Percentiles rank a stretch among this genome's conserved stretches.
phyloP scores from a whole-genome alignment of 2,797 vertebrate species.

The Podargus strigoides region DNA sequence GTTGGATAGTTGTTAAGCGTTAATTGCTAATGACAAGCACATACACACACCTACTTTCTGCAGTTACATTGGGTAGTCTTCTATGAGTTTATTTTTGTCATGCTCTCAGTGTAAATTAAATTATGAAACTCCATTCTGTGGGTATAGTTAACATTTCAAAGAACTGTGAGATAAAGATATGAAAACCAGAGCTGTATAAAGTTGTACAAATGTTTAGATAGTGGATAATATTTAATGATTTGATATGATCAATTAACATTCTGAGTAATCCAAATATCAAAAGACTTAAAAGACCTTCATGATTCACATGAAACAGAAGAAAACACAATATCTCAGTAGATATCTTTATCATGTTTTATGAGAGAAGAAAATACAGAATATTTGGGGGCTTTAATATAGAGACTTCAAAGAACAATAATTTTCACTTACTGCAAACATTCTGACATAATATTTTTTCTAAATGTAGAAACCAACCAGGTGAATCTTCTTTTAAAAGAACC shows the following conservation, averaged over 20 bases:
- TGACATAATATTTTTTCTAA: not conserved
- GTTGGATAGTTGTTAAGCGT: not conserved
- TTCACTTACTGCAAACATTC: constrained; percentile 48
- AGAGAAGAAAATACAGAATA: not conserved
- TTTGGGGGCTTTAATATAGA: not conserved
- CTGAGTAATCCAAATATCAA: not conserved
- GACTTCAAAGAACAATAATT: not conserved
- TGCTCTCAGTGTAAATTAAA: not conserved
- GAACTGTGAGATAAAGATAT: not conserved
- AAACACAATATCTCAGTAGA: constrained; percentile 17
- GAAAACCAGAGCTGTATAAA: not conserved
- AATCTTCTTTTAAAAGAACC: constrained; percentile 25
- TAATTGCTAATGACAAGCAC: not conserved
- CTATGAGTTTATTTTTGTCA: not conserved
- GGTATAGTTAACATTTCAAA: not conserved
- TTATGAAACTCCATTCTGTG: not conserved
- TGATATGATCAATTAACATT: constrained; percentile 3
- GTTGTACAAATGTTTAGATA: not conserved
- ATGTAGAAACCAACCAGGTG: not conserved
- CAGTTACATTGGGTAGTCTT: not conserved
- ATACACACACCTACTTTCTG: not conserved
- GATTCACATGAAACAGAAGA: constrained; percentile 45
- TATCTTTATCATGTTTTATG: constrained; percentile 14
- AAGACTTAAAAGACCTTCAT: not conserved
- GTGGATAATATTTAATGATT: not conserved